Evolutionary conservation across 2,888 invertebrate genomes (phyloP), one percentile per base, ranked within the genome.

Genomic region (Pyrocoelia pectoralis): DNA sequence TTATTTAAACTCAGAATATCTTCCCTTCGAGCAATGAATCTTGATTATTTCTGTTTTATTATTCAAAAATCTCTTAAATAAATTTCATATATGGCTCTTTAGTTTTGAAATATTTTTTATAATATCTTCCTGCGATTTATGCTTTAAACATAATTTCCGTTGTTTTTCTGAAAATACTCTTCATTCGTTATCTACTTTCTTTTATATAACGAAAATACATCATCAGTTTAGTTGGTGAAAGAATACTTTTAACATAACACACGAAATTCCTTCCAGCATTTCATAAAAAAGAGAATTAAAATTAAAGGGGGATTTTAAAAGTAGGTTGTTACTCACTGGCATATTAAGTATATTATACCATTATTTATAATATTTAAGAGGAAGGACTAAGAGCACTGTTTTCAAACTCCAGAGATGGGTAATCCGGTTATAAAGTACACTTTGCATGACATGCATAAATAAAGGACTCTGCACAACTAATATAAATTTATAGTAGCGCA

Each of bases 1-100:
- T 55, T 55, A 46, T 46, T 43, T 46, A 28, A 55, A 55, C 55
- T 43, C 43, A 6, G 43, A 24, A 19, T 40, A 40, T 24, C 55
- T 55, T 40, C 55, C 55, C 41, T 18, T 24, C 17, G 15, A 40
- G 28, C 55, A 43, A 55, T 55, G 55, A 55, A 55, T 55, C 55
- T 43, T 46, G 43, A 55, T 55, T 24, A 46, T 28, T 38, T 19
- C 53, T n/a, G 19, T 55, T 55, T 17, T 41, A 40, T 55, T 55
- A 55, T 55, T 55, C 38, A 29, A 33, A 18, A 18, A 43, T 55
- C 46, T 46, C 55, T 24, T 46, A 50, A 50, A 50, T 29, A 50
- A 29, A 50, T 50, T 50, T 29, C 29, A 50, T 50, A 29, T 29
- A 46, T 46, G 17, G 46, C 46, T 46, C 46, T 46, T 46, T 46